A percentile compares a stretch with the other conserved stretches of the same genome.
These are phyloP conservation scores for Metopolophium dirhodum DNA, from an alignment of 1,140 invertebrate species.

Conservation along the genomic window DNA sequence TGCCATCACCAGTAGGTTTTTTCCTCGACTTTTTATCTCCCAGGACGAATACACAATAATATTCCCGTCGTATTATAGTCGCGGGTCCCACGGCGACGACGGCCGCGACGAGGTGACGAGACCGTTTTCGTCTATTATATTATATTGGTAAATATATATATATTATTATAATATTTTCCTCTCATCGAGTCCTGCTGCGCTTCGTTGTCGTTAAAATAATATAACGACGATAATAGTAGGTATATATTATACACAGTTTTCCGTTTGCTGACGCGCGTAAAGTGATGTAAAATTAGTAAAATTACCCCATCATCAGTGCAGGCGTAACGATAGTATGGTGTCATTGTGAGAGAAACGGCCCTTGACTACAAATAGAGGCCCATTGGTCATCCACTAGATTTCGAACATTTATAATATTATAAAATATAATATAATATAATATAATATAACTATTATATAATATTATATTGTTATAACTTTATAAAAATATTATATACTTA, in stretches of 20 bases:
- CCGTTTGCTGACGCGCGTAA: no score
- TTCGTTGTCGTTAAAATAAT: background rate
- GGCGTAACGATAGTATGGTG: background rate
- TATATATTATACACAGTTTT: background rate
- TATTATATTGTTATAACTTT: no score
- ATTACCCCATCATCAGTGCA: background rate
- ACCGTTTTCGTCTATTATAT: background rate
- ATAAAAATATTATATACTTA: no score
- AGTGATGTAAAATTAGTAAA: no score
- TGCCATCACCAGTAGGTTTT: background rate
- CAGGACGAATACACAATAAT: background rate
- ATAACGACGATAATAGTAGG: background rate
- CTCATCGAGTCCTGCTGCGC: background rate
- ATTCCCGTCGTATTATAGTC: background rate
- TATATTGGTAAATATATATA: background rate
- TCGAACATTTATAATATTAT: no score
- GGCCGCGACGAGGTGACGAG: conserved; percentile 14
- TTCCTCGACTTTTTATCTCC: background rate
- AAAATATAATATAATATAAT: no score
- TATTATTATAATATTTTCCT: background rate
- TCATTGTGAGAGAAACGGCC: no score
- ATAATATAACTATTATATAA: no score
- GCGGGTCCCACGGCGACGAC: conserved; percentile 9
- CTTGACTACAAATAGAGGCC: no score
- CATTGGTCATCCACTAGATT: no score